phyloP scores from a whole-genome alignment of 2,113 vertebrate genomes.

The Perca schrenkii region DNA sequence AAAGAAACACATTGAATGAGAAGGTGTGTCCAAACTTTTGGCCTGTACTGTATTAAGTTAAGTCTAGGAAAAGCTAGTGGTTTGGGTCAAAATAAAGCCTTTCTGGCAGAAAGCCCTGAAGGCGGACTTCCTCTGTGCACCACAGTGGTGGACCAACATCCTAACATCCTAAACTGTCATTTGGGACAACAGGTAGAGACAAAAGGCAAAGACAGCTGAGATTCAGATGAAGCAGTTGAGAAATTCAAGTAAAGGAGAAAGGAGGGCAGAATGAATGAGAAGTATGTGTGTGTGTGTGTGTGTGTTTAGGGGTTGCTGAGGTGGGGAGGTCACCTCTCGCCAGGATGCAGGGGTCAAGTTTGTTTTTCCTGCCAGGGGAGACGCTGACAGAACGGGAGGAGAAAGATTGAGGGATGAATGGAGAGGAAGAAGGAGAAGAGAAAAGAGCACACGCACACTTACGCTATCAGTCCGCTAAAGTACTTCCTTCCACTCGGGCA shows the following conservation, averaged over 20 bases:
- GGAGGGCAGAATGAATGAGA: conserved; percentile 6
- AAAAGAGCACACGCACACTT: neutral
- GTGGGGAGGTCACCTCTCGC: conserved; percentile 69
- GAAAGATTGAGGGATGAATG: conserved; percentile 30
- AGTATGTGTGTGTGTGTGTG: conserved; percentile 19
- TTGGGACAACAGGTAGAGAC: neutral
- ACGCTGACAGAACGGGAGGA: conserved; percentile 35
- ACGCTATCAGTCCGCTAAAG: conserved; percentile 35
- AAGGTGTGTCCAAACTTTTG: no score
- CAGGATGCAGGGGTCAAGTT: conserved; percentile 83
- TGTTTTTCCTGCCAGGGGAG: conserved; percentile 79
- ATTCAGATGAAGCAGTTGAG: conserved; percentile 25
- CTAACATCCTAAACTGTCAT: neutral
- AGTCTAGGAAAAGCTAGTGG: no score
- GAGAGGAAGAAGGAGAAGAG: neutral
- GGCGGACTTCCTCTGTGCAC: neutral
- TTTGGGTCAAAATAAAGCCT: no score
- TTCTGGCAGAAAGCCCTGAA: no score
- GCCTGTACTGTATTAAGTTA: no score
- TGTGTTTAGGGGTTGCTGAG: conserved; percentile 47
- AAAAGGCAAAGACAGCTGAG: neutral
- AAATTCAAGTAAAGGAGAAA: conserved; percentile 9
- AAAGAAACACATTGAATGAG: no score
- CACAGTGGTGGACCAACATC: neutral
- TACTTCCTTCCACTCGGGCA: conserved; percentile 53